These are phyloP conservation scores for Tenthredo scrophulariae DNA, from an alignment of 2,888 invertebrate genomes.

Conservation along the genomic window DNA sequence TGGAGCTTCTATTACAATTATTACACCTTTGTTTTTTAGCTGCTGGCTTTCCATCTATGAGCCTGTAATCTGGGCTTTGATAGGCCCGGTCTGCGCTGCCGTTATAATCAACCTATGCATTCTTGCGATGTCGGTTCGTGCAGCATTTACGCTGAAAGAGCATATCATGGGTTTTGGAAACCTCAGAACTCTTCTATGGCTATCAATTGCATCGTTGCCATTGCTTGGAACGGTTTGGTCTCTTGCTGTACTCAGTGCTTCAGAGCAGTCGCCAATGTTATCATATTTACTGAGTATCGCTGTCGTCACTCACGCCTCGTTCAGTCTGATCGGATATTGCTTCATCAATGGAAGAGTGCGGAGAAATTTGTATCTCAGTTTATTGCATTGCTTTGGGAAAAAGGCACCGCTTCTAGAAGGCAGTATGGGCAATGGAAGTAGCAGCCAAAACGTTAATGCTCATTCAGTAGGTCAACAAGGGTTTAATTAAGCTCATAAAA, in stretches of 20 bases:
- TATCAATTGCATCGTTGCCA: constrained; percentile 92
- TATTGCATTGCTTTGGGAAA: constrained; percentile 88
- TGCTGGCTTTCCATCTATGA: constrained; percentile 98
- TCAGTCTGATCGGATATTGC: constrained; percentile 92
- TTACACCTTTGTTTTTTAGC: constrained; percentile 80
- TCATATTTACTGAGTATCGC: constrained; percentile 89
- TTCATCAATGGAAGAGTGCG: constrained; percentile 92
- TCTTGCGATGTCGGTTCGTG: constrained; percentile 91
- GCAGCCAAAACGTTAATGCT: constrained; percentile 87
- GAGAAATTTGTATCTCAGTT: constrained; percentile 85
- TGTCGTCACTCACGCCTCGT: constrained; percentile 89
- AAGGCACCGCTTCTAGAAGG: constrained; percentile 90
- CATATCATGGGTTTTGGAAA: constrained; percentile 89
- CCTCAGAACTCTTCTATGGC: constrained; percentile 89
- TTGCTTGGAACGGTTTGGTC: constrained; percentile 93
- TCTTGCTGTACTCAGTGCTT: constrained; percentile 88
- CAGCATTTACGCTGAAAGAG: constrained; percentile 94
- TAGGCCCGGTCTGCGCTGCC: constrained; percentile 92
- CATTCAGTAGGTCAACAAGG: constrained; percentile 79
- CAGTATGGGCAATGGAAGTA: constrained; percentile 84
- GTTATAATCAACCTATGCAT: constrained; percentile 89
- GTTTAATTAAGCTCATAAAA: neutral
- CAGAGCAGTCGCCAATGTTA: constrained; percentile 86
- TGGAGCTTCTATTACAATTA: neutral
- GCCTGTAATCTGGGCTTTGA: constrained; percentile 96